Evolutionary conservation across 2,888 invertebrate species (phyloP).

Genomic region (Crematogaster levior): DNA sequence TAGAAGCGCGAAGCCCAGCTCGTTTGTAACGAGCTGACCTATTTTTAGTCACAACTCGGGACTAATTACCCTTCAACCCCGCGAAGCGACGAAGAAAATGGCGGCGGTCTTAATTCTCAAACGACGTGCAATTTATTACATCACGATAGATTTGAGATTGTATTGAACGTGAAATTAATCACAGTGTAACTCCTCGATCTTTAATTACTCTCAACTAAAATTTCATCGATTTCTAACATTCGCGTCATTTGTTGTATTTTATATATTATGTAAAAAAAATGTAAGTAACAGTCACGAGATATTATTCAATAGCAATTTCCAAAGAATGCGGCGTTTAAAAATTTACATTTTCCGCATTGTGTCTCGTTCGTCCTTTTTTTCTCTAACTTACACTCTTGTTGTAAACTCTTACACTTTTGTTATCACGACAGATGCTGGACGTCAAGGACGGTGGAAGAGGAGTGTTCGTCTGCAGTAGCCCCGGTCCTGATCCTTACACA

Average conservation of each 20-base stretch:
- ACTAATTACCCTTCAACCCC: conserved; percentile 44
- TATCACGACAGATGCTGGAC: conserved; percentile 82
- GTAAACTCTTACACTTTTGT: conserved; percentile 55
- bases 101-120: conserved; percentile 42
- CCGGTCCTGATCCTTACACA: conserved; percentile 89
- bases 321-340: background rate
- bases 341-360: background rate
- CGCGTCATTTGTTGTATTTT: background rate
- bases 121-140: conserved; percentile 26
- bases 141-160: conserved; percentile 9
- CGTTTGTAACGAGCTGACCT: conserved; percentile 46
- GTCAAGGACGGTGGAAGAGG: conserved; percentile 82
- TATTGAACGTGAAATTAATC: conserved; percentile 30
- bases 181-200: background rate
- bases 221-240: conserved; percentile 13
- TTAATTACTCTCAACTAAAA: background rate
- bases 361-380: conserved; percentile 22
- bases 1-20: conserved; percentile 16
- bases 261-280: background rate
- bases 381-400: conserved; percentile 55
- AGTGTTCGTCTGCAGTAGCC: conserved; percentile 86
- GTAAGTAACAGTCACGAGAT: background rate
- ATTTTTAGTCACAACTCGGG: conserved; percentile 39
- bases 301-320: background rate
- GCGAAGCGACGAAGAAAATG: conserved; percentile 19